Evolutionary conservation across 2,797 vertebrate species (phyloP), one percentile per base, ranked within the genome.

Genomic region (Cetoscarus ocellatus): DNA sequence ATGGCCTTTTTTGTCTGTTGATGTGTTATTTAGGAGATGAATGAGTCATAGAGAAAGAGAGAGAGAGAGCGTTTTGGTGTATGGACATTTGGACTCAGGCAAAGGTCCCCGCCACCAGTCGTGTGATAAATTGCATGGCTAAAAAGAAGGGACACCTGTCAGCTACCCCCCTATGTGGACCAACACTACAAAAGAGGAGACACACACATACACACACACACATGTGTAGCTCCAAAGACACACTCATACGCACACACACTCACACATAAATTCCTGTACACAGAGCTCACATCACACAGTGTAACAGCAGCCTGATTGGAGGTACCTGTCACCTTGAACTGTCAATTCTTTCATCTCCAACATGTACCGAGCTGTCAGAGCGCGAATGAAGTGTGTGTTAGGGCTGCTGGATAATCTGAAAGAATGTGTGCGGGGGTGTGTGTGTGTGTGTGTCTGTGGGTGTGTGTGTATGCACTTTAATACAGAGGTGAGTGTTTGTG

Each of bases 131-230:
- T 94, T 94, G 90, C 85, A 85, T 76, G 58, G 54, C 79, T 92
- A 92, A 94, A 79, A 90, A 88, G 87, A 92, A 91, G 83, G 88
- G 93, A 94, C 92, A 93, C 86, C 87, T 92, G 86, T 92, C 94
- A 92, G 74, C 82, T 67, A 80, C 64, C 75, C 65, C 27, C 75
- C 78, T 83, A 72, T 76, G 65, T 71, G 52, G 73, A 69, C 61
- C 75, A 73, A 58, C 61, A 43, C 73, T 34, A 73, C 75, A 82
- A 74, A 82, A 82, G 58, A 83, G 54, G 39, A 77, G 40, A 67
- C 75, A 77, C 49, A 60, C 75, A 61, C 57, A 73, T 10, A 36
- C 61, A 44, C 67, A 50, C 36, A 40, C 44, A 43, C 45, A 56
- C 27, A 35, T 54, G 27, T 27, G 27, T 27, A 27, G 27, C 27